A percentile compares a stretch with the other conserved stretches of the same genome.
These are phyloP conservation scores for Strigamia transsilvanica DNA, from an alignment of 2,888 invertebrate species.

Conservation along the genomic window DNA sequence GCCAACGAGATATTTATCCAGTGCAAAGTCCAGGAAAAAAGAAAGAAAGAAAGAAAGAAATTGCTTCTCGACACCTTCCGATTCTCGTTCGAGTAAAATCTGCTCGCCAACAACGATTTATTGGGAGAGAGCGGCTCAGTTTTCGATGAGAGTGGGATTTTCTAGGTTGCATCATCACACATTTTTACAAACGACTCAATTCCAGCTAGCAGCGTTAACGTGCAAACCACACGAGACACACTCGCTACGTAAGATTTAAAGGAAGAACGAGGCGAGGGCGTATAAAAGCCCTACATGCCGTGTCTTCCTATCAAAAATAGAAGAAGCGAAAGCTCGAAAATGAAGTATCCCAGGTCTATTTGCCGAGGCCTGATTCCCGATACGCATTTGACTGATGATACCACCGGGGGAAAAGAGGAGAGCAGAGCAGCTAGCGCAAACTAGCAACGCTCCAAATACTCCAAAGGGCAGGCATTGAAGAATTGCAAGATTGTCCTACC, in stretches of 20 bases:
- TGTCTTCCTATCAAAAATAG: slow-evolving; percentile 20
- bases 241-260: slow-evolving; percentile 11
- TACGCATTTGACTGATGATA: slow-evolving; percentile 48
- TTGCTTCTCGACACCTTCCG: slow-evolving; percentile 14
- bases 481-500: slow-evolving; percentile 45
- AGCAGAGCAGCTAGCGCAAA: background rate
- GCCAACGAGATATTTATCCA: slow-evolving; percentile 40
- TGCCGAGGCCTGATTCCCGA: slow-evolving; percentile 46
- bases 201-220: slow-evolving; percentile 3
- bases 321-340: slow-evolving; percentile 40
- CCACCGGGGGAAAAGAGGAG: slow-evolving; percentile 21
- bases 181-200: slow-evolving; percentile 37
- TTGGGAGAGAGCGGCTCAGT: slow-evolving; percentile 35
- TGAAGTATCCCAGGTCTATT: slow-evolving; percentile 49
- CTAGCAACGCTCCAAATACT: slow-evolving; percentile 7
- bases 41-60: background rate
- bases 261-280: background rate
- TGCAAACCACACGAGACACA: background rate
- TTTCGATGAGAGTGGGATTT: slow-evolving; percentile 43
- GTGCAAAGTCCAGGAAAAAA: background rate
- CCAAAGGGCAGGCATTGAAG: slow-evolving; percentile 32
- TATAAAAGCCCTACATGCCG: background rate
- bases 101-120: slow-evolving; percentile 47
- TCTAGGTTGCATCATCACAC: slow-evolving; percentile 14
- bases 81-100: slow-evolving; percentile 12